phyloP scores from a whole-genome alignment of 2,888 invertebrate genomes.

The Cremastobaeus sp. region DNA sequence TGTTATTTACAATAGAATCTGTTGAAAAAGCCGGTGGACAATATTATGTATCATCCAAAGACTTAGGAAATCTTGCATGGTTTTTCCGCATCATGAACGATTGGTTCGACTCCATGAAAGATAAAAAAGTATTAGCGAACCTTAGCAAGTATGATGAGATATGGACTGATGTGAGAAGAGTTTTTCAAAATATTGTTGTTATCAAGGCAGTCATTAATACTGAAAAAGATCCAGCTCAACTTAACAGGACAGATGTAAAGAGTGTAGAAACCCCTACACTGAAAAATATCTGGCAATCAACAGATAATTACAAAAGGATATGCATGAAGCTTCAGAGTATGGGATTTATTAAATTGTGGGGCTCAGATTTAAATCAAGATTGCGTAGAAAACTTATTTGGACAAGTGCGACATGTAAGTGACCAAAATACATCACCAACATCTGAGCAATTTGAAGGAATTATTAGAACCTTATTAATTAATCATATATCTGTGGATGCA shows the following conservation, averaged over 20 bases:
- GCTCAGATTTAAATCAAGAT: background rate
- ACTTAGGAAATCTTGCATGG: background rate
- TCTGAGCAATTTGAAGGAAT: conserved; percentile 1
- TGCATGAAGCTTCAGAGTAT: background rate
- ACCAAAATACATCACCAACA: background rate
- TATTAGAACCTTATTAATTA: conserved; percentile 3
- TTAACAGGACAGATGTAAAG: background rate
- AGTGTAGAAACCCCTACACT: background rate
- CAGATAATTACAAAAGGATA: background rate
- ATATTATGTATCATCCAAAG: background rate
- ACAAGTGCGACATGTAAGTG: background rate
- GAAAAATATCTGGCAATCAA: background rate
- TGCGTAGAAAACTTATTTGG: conserved; percentile 1
- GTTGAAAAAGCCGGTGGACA: background rate
- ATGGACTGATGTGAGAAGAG: background rate
- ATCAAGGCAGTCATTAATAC: background rate
- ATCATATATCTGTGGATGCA: background rate
- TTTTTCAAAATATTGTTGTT: background rate
- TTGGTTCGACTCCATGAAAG: conserved; percentile 1
- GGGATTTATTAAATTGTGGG: background rate
- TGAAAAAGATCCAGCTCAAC: background rate
- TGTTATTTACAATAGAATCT: background rate
- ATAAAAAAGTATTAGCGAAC: background rate
- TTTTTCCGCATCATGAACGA: background rate
- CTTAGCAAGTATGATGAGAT: background rate